Evolutionary conservation across 2,888 invertebrate genomes (phyloP), one percentile per base, ranked within the genome.

Genomic region (Papilio demoleus): DNA sequence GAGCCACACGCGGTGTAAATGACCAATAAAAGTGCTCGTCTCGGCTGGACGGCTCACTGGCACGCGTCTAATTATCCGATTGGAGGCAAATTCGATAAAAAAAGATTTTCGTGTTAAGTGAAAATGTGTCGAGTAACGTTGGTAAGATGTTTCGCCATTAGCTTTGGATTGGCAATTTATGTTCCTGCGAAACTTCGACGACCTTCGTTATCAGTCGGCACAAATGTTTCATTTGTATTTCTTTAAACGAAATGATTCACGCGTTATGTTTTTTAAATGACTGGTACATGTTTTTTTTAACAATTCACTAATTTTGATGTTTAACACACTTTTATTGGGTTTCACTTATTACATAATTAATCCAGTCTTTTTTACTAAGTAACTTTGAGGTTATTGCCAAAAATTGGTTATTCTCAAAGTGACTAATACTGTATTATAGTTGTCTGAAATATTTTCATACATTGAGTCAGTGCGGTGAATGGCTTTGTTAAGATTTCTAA

Each of bases 41-140:
- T 84, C 87, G 88, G 83, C 79, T 88, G 88, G 87, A 85, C 89
- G 90, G 88, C 76, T 90, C 90, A 88, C 82, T 82, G 86, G 88
- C 88, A 90, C 89, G 88, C 83, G 81, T 85, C 87, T 90, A 88
- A 90, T 89, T 88, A 81, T 87, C 79, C 81, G 81, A 81, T 82
- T 84, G 85, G 83, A 83, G 80, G 85, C 81, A 81, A 86, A 83
- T 79, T 84, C 83, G 84, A 83, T 84, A 86, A 82, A 80, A 86
- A 27, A 53, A 53, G 27, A 53, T 53, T 88, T 89, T 87, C 86
- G 83, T 85, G 82, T 86, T 85, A 82, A 82, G 83, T 79, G 84
- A 88, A 87, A 84, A 77, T 75, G 79, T 79, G 80, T 81, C 79
- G 74, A 78, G 75, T 77, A 71, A 74, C 76, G 69, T 71, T 74